Base-by-base conservation (phyloP, 92 coral and sea anemone genomes). In the Plumapathes pennacea region DNA sequence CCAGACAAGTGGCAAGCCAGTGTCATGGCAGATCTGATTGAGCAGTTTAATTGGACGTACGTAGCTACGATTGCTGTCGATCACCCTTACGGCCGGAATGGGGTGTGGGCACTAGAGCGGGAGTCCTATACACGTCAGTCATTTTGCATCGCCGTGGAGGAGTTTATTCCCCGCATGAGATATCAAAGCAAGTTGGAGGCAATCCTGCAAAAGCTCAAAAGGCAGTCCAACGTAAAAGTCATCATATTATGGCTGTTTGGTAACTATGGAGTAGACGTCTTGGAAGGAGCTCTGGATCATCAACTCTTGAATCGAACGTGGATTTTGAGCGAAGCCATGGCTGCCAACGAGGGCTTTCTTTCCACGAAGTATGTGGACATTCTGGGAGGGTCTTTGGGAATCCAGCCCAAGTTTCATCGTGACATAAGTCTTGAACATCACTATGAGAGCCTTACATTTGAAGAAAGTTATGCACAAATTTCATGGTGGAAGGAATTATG, bases 21-120 rank as follows among this genome's bases (percentile, higher is more conserved):
- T 46, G 86, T 82, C 25, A 85, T 85, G 91, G 91, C 80, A n/a
- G 83, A 85, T 30, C 72, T 80, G 25, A 85, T 85, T 14, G 86
- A 85, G 75, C 55, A 51, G 17, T 85, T 85, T 46, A 61, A 72
- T 27, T 85, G 91, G 91, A 72, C 68, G 1, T 85, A 85, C 63
- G 71, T 85, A 3, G 91, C 86, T 1, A 80, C 91, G 0, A 66
- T 85, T 2, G 91, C 86, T 0, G 71, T 67, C 7, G 77, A 77
- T 25, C 76, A 59, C 21, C n/a, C n/a, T n/a, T 8, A 75, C 21
- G 82, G 82, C 9, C 68, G 89, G 25, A 69, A 54, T 13, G 89
- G 84, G 10, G 78, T 75, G 5, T 44, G 37, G 38, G 77, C 76
- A 12, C 32, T 81, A 24, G 82, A 72, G 43, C 23, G 51, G 39